These are phyloP conservation scores for Syrrhaptes paradoxus DNA, from an alignment of 2,113 vertebrate genomes.

Conservation along the genomic window DNA sequence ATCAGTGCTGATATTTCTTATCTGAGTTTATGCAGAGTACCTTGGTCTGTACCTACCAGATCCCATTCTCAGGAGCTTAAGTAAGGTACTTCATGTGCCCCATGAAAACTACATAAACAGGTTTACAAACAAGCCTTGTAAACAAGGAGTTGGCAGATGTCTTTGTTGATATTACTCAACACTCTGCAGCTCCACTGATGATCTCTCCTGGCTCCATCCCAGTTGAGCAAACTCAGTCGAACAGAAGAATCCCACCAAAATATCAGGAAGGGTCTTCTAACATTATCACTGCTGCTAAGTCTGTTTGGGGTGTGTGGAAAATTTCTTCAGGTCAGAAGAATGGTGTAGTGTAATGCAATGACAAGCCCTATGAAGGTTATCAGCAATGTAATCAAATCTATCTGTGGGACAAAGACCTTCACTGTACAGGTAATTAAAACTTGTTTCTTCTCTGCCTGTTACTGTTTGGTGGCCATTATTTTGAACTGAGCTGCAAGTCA, in stretches of 20 bases:
- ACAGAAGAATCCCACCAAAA: slow-evolving; percentile 67
- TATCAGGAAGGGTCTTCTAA: slow-evolving; percentile 60
- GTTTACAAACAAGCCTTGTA: neutral
- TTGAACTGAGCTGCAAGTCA: slow-evolving; percentile 55
- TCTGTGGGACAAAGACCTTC: slow-evolving; percentile 70
- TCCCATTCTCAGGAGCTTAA: neutral
- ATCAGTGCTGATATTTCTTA: neutral
- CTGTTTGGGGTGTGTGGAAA: slow-evolving; percentile 46
- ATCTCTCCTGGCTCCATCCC: slow-evolving; percentile 48
- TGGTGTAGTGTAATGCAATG: slow-evolving; percentile 17
- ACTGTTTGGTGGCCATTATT: slow-evolving; percentile 61
- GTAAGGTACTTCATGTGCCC: neutral
- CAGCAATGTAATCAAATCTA: slow-evolving; percentile 66
- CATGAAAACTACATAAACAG: neutral
- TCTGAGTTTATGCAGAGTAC: neutral
- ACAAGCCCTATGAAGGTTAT: slow-evolving; percentile 63
- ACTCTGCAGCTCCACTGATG: slow-evolving; percentile 19
- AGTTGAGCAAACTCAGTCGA: slow-evolving; percentile 39
- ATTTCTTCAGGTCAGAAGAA: slow-evolving; percentile 52
- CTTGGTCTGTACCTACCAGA: neutral
- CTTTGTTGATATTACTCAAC: slow-evolving; percentile 14
- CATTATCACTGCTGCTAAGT: slow-evolving; percentile 49
- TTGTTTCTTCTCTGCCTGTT: slow-evolving; percentile 60
- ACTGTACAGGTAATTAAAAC: slow-evolving; percentile 78
- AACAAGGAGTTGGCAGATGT: slow-evolving; percentile 21